Conservation (phyloP, 2,888 invertebrate genomes). For the Mimas tiliae region DNA sequence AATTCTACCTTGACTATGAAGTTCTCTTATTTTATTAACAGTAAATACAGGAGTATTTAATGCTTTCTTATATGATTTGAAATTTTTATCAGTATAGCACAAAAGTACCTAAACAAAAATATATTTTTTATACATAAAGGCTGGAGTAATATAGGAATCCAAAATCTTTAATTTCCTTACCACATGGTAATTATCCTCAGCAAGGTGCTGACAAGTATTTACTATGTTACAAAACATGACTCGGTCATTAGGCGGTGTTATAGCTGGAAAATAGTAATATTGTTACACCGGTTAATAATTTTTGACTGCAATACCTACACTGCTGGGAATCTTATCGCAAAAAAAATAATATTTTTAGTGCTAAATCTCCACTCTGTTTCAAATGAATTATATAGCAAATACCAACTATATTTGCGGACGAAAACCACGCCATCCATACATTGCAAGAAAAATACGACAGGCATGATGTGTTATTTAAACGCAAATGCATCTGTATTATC, state of each 20-base stretch:
- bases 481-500: too few relatives aligned
- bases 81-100: not conserved
- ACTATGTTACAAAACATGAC: slow-evolving; percentile 33
- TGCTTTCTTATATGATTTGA: not conserved
- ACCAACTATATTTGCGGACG: too few relatives aligned
- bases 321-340: too few relatives aligned
- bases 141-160: not conserved
- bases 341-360: too few relatives aligned
- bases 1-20: not conserved
- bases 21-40: not conserved
- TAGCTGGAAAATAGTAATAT: not conserved
- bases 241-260: not conserved
- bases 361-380: too few relatives aligned
- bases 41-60: slow-evolving; percentile 14
- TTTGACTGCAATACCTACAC: not conserved
- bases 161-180: slow-evolving; percentile 43
- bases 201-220: slow-evolving; percentile 47
- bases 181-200: slow-evolving; percentile 49
- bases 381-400: too few relatives aligned
- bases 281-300: too few relatives aligned
- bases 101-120: slow-evolving; percentile 10
- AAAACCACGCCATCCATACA: too few relatives aligned
- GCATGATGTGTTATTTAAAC: too few relatives aligned
- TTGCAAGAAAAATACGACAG: too few relatives aligned
- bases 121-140: slow-evolving; percentile 19